Percentiles rank a stretch among this genome's conserved stretches.
Conservation (phyloP, 2,888 invertebrate species). For the Tubulanus polymorphus region DNA sequence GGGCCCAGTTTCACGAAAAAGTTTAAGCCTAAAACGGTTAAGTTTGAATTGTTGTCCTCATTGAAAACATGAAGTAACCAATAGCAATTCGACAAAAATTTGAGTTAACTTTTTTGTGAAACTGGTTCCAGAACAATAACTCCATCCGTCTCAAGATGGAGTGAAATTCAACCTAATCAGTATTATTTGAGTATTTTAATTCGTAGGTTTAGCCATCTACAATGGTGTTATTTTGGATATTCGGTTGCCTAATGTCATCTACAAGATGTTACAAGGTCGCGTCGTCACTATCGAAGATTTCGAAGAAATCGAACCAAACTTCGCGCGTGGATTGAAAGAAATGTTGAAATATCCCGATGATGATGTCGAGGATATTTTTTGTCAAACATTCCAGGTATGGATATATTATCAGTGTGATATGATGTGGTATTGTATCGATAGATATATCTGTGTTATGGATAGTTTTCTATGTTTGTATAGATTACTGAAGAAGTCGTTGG, state of each 20-base stretch:
- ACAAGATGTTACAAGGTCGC: constrained; percentile 1
- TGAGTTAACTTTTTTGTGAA: too few species aligned
- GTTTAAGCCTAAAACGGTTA: too few species aligned
- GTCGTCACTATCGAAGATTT: neutral
- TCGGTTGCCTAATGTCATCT: constrained; percentile 1
- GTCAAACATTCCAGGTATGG: constrained; percentile 6
- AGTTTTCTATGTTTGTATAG: neutral
- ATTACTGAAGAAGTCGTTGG: neutral
- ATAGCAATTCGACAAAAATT: too few species aligned
- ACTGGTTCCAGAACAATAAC: too few species aligned
- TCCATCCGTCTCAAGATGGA: too few species aligned
- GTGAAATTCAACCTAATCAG: too few species aligned
- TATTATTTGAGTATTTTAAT: too few species aligned
- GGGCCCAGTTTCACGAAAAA: too few species aligned
- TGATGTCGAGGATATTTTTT: constrained; percentile 5
- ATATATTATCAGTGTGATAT: neutral
- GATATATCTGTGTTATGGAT: neutral
- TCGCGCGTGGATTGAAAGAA: neutral
- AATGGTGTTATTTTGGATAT: constrained; percentile 5
- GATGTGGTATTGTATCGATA: neutral
- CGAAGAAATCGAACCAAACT: neutral
- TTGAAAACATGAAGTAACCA: too few species aligned
- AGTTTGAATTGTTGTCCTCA: too few species aligned
- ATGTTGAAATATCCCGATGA: constrained; percentile 1
- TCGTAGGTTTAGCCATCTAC: constrained; percentile 3